A percentile compares a stretch with the other conserved stretches of the same genome.
Evolutionary conservation across 1,140 invertebrate genomes (phyloP).

Genomic region (Drosophila melanica): DNA sequence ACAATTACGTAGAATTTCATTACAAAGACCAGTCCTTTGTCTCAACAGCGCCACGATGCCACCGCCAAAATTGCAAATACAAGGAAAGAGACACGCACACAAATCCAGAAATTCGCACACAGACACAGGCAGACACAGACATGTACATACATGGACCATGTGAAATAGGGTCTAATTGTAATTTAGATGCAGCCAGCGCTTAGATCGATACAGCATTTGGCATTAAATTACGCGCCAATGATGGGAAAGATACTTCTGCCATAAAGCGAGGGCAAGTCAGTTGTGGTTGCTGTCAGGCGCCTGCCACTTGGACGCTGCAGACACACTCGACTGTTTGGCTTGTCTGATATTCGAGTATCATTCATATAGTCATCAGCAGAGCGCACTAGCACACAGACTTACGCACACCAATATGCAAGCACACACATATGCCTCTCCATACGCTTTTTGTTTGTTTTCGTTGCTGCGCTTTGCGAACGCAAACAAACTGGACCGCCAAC

Average conservation of each 20-base stretch:
- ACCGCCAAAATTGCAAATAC: slow-evolving; percentile 41
- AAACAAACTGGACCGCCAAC: slow-evolving; percentile 35
- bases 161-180: slow-evolving; percentile 68
- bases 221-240: slow-evolving; percentile 58
- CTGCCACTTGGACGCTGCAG: slow-evolving; percentile 21
- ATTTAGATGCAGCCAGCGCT: slow-evolving; percentile 62
- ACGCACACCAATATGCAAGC: not conserved
- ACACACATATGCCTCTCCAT: slow-evolving; percentile 1
- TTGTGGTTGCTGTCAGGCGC: slow-evolving; percentile 16
- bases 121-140: slow-evolving; percentile 17
- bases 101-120: not conserved
- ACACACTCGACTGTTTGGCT: slow-evolving; percentile 47
- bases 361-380: slow-evolving; percentile 64
- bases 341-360: slow-evolving; percentile 57
- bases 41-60: slow-evolving; percentile 1
- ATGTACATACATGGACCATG: not conserved
- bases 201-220: slow-evolving; percentile 51
- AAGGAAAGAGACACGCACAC: not conserved
- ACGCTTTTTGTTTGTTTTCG: slow-evolving; percentile 47
- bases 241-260: slow-evolving; percentile 21
- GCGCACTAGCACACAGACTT: not conserved
- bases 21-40: slow-evolving; percentile 44
- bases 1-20: slow-evolving; percentile 73
- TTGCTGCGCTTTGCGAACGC: slow-evolving; percentile 62
- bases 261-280: not conserved